phyloP scores from a whole-genome alignment of 1,140 invertebrate species.

The Arctopsyche grandis region DNA sequence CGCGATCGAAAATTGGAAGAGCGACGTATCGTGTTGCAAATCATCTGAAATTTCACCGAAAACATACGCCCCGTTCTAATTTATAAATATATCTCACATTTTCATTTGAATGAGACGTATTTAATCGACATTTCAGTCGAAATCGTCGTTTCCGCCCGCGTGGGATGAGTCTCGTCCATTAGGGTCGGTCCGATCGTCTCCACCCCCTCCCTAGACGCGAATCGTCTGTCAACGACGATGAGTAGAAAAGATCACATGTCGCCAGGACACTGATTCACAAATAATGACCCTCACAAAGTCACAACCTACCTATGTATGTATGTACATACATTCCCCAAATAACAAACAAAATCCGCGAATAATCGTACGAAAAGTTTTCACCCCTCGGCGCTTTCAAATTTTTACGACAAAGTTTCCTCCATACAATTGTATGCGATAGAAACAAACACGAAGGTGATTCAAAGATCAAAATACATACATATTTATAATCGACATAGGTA shows the following conservation, averaged over 20 bases:
- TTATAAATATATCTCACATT: background rate
- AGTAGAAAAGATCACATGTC: slow-evolving; percentile 31
- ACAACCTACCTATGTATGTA: too few relatives aligned
- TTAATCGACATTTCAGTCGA: background rate
- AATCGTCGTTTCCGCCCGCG: background rate
- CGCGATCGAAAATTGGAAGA: slow-evolving; percentile 15
- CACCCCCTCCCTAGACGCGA: background rate
- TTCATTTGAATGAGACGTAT: background rate
- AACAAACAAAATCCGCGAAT: slow-evolving; percentile 36
- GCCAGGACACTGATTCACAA: slow-evolving; percentile 49
- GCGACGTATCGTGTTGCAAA: background rate
- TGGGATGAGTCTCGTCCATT: slow-evolving; percentile 14
- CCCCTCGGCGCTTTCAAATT: background rate
- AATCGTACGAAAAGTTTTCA: background rate
- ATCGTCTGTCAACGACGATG: background rate
- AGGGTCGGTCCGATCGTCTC: slow-evolving; percentile 8
- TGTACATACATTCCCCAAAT: slow-evolving; percentile 47
- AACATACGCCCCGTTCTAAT: background rate
- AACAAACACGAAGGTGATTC: too few relatives aligned
- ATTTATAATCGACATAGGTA: background rate
- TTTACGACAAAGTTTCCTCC: too few relatives aligned
- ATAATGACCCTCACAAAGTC: slow-evolving; percentile 48
- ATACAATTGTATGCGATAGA: too few relatives aligned
- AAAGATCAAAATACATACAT: too few relatives aligned
- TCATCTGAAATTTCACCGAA: background rate